phyloP scores from a whole-genome alignment of 2,797 vertebrate genomes.

The Pseudochirops cupreus region DNA sequence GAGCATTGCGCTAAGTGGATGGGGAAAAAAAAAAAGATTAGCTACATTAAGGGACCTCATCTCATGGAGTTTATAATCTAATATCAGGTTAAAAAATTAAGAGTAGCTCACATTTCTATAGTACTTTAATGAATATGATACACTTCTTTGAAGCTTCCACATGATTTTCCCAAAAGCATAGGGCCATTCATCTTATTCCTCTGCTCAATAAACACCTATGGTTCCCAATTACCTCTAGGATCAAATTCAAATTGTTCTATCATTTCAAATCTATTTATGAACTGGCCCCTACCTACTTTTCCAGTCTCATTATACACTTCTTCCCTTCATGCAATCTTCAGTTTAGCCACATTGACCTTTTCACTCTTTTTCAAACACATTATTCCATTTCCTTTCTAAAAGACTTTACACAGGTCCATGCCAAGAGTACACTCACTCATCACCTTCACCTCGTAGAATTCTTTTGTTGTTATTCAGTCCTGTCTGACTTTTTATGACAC shows the following conservation, averaged over 20 bases:
- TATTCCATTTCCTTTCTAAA: not conserved
- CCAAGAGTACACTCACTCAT: not conserved
- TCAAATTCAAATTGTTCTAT: not conserved
- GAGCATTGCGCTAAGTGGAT: not conserved
- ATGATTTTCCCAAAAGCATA: not conserved
- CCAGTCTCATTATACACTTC: not conserved
- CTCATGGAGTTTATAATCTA: not conserved
- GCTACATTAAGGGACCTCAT: not conserved
- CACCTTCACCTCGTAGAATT: not conserved
- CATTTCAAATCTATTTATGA: not conserved
- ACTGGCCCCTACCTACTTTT: not conserved
- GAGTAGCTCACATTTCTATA: not conserved
- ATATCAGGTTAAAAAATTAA: not conserved
- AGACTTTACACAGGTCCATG: not conserved
- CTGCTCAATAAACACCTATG: not conserved
- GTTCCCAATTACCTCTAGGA: not conserved
- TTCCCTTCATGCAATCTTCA: not conserved
- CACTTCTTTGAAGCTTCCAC: not conserved
- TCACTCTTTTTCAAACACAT: not conserved
- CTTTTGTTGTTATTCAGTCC: not conserved
- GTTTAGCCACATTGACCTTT: not conserved
- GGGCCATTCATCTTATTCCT: not conserved
- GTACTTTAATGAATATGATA: not conserved
- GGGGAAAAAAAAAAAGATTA: not conserved
- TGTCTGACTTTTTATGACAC: rapidly evolving